phyloP scores from a whole-genome alignment of 2,113 vertebrate species.

The Odobenus rosmarus region DNA sequence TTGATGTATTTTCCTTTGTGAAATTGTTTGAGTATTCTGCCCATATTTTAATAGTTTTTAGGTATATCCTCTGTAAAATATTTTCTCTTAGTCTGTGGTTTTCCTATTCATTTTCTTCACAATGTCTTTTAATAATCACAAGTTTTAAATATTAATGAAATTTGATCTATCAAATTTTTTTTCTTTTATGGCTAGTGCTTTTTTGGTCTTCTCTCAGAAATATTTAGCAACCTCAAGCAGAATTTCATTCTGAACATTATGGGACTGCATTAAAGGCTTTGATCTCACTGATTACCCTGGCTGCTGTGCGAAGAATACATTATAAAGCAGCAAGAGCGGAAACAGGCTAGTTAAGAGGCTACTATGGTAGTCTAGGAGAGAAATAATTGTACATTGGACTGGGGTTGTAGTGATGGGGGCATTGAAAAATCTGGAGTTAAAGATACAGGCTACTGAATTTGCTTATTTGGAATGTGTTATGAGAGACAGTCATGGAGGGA shows the following conservation, averaged over 20 bases:
- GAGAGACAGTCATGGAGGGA: background rate
- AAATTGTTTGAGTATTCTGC: background rate
- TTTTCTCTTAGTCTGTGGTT: background rate
- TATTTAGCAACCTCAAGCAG: background rate
- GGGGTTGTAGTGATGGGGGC: background rate
- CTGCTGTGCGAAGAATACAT: background rate
- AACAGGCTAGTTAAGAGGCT: background rate
- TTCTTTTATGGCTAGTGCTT: background rate
- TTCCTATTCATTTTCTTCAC: background rate
- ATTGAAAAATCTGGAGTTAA: background rate
- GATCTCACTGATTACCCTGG: background rate
- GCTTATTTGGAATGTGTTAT: background rate
- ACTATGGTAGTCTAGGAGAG: background rate
- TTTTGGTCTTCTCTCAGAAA: background rate
- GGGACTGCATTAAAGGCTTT: background rate
- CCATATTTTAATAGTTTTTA: background rate
- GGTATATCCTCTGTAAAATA: background rate
- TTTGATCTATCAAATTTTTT: background rate
- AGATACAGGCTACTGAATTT: background rate
- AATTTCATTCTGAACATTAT: constrained; percentile 11
- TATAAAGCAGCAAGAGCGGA: background rate
- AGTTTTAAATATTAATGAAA: background rate
- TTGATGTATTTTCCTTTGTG: background rate
- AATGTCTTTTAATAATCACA: constrained; percentile 16
- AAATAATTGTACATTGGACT: background rate